Conservation (phyloP, 35 echinoderm and acorn worm genomes). For the Apostichopus californicus region DNA sequence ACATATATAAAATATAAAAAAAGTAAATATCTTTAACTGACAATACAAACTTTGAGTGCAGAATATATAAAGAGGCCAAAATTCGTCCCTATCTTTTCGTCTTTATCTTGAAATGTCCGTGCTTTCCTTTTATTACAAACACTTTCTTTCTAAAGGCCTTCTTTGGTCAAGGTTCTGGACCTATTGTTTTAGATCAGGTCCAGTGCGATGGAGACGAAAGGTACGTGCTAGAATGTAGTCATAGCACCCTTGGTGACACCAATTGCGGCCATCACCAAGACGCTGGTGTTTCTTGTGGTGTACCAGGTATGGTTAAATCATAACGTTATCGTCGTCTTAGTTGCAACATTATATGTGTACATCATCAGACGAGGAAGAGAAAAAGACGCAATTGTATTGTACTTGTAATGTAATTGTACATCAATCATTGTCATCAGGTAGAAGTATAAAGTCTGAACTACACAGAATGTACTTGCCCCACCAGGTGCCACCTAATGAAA, state of each 20-base stretch:
- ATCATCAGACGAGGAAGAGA: background rate
- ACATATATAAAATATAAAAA: too few relatives aligned
- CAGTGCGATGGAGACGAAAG: constrained; percentile 44
- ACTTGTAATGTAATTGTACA: too few relatives aligned
- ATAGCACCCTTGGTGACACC: constrained; percentile 39
- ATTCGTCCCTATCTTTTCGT: too few relatives aligned
- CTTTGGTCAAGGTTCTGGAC: constrained; percentile 59
- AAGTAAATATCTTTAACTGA: too few relatives aligned
- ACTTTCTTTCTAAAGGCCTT: background rate
- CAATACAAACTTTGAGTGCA: too few relatives aligned
- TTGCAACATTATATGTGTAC: background rate
- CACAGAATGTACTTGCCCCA: too few relatives aligned
- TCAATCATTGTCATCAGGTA: too few relatives aligned
- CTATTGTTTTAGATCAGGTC: constrained; percentile 51
- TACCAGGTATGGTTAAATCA: background rate
- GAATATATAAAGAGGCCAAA: too few relatives aligned
- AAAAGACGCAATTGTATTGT: background rate
- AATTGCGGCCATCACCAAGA: constrained; percentile 70
- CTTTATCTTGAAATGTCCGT: too few relatives aligned
- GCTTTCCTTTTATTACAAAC: too few relatives aligned
- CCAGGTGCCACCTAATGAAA: too few relatives aligned
- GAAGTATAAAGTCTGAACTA: too few relatives aligned
- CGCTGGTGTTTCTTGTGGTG: constrained; percentile 50
- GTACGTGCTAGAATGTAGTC: constrained; percentile 36
- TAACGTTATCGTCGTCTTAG: background rate